Evolutionary conservation across 1,140 invertebrate genomes (phyloP), one percentile per base, ranked within the genome.

Genomic region (Cyclargus thomasi): DNA sequence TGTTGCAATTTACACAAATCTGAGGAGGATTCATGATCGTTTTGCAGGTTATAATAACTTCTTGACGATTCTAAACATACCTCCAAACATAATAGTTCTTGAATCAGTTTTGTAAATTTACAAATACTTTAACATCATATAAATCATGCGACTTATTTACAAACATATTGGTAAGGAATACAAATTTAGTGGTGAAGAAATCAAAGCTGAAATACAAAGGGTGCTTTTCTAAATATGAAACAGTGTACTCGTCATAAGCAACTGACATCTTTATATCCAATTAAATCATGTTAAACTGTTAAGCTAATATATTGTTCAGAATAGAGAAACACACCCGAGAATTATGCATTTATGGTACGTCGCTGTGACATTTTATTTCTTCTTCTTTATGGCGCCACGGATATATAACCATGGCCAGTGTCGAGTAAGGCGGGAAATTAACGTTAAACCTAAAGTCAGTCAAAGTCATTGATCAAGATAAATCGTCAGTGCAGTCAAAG

Each of bases 1-100:
- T 90, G 18, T 69, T 69, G 69, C 88, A 90, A 79, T 80, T 88
- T 35, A 86, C 82, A 80, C 88, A 90, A 78, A 90, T 71, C 78
- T 82, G 76, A 39, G 79, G 65, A 78, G 79, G 65, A 79, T 83
- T 82, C 88, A 90, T 90, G 67, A 81, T 71, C 72, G 78, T 67
- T 75, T 71, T 65, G 70, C 70, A 85, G 81, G 83, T 86, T 85
- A 88, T 69, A 62, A 68, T 66, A 10, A n/a, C 21, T 65, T 63
- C 62, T 66, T 59, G 29, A 7, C 14, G 18, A 17, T 66, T 21
- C 8, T 7, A 1, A 20, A 10, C 17, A 59, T 65, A 62, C 62
- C 71, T 71, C 67, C 23, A 64, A 59, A 64, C 21, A 59, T 21
- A 11, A 59, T 8, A 22, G 10, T 18, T 21, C 10, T 20, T 7